Percentiles rank a stretch among this genome's conserved stretches.
phyloP scores from a whole-genome alignment of 2,113 vertebrate genomes.

The Mirza zaza region DNA sequence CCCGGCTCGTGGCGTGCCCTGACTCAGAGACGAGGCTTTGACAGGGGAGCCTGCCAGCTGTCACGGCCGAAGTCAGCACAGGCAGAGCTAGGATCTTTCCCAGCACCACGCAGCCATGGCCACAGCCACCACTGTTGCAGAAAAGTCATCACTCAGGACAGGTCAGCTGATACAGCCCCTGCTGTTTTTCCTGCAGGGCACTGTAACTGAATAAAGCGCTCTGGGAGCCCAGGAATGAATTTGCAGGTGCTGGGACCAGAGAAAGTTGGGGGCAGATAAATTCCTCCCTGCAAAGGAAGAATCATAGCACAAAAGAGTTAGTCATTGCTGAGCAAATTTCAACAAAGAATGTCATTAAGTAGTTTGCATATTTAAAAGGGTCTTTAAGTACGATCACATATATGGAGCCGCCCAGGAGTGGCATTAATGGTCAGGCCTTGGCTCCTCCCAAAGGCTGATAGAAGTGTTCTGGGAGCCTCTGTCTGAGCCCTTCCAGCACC shows the following conservation, averaged over 20 bases:
- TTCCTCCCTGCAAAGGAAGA: neutral
- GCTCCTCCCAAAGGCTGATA: neutral
- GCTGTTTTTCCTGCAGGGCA: neutral
- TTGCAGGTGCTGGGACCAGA: neutral
- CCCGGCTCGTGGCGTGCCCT: accelerated
- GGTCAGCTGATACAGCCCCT: too few relatives aligned
- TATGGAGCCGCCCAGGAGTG: neutral
- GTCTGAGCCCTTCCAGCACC: neutral
- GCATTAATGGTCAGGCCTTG: accelerated
- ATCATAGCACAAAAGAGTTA: neutral
- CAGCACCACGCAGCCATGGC: neutral
- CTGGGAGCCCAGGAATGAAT: neutral
- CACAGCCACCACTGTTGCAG: accelerated
- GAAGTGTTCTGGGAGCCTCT: neutral
- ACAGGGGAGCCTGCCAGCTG: neutral
- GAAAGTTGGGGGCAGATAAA: neutral
- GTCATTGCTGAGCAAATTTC: neutral
- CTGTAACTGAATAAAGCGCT: accelerated
- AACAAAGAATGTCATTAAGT: neutral
- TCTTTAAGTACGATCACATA: neutral
- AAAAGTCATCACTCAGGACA: neutral
- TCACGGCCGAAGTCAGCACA: accelerated
- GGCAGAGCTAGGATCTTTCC: neutral
- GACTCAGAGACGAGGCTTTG: neutral
- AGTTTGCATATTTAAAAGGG: neutral